phyloP scores from a whole-genome alignment of 2,888 invertebrate species.

The Archaeoteleia sp. region DNA sequence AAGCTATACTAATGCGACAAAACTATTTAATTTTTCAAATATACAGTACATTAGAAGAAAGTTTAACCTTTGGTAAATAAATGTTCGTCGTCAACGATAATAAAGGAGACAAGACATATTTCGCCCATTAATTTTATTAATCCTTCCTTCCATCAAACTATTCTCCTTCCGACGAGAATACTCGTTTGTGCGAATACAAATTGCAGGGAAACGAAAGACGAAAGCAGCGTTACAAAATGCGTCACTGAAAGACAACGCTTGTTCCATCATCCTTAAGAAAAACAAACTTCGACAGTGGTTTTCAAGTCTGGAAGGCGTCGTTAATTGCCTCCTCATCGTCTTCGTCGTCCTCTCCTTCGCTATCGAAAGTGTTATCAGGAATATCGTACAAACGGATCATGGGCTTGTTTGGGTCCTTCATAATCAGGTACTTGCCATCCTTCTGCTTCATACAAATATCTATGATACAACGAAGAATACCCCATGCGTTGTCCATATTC shows the following conservation, averaged over 20 bases:
- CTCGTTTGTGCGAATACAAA: too few species aligned
- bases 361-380: slow-evolving; percentile 98
- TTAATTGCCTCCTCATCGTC: slow-evolving; percentile 81
- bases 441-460: slow-evolving; percentile 98
- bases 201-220: too few species aligned
- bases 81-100: too few species aligned
- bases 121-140: slow-evolving; percentile 2
- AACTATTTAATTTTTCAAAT: too few species aligned
- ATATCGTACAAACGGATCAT: slow-evolving; percentile 98
- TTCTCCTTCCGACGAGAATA: too few species aligned
- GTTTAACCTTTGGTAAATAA: too few species aligned
- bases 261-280: too few species aligned
- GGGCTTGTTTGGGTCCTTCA: slow-evolving; percentile 99
- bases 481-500: slow-evolving; percentile 99
- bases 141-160: neutral
- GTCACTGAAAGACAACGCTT: too few species aligned
- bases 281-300: neutral
- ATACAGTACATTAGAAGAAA: too few species aligned
- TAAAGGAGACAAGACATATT: neutral
- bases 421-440: slow-evolving; percentile 96
- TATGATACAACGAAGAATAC: slow-evolving; percentile 96
- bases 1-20: too few species aligned
- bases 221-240: too few species aligned
- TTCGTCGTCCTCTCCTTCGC: slow-evolving; percentile 94
- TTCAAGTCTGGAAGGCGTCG: slow-evolving; percentile 71